Conservation (phyloP, 2,888 invertebrate species). For the Idaea dimidiata region DNA sequence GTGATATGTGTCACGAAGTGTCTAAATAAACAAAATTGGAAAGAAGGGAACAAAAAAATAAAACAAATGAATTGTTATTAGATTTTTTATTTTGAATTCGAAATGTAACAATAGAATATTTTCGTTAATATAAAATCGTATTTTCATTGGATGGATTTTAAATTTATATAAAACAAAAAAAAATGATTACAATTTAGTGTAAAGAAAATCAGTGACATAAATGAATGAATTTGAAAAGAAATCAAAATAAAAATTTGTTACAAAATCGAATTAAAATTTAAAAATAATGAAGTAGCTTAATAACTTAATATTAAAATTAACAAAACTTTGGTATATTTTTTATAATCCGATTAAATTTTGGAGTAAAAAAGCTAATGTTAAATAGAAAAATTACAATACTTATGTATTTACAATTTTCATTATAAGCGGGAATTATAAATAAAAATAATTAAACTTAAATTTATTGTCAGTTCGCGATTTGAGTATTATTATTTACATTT, state of each 20-base stretch:
- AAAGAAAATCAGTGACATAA: conserved; percentile 32
- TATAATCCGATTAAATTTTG: conserved; percentile 77
- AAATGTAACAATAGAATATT: conserved; percentile 74
- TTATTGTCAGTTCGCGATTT: conserved; percentile 80
- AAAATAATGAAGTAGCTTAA: conserved; percentile 64
- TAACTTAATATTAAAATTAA: conserved; percentile 74
- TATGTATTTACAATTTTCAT: conserved; percentile 59
- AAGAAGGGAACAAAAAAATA: conserved; percentile 58
- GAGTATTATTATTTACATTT: conserved; percentile 74
- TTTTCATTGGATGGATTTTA: conserved; percentile 75
- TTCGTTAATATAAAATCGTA: conserved; percentile 74
- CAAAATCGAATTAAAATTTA: conserved; percentile 54
- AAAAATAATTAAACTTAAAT: conserved; percentile 66
- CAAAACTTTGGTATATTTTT: conserved; percentile 79
- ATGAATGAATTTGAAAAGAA: conserved; percentile 31
- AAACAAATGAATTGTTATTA: conserved; percentile 55
- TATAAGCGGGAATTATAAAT: conserved; percentile 52
- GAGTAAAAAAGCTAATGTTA: conserved; percentile 69
- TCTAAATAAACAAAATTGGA: conserved; percentile 37
- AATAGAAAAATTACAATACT: conserved; percentile 63
- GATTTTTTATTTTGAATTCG: conserved; percentile 72
- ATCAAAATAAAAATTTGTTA: conserved; percentile 43
- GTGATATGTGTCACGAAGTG: conserved; percentile 71
- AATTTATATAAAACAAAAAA: conserved; percentile 38
- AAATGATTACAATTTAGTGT: conserved; percentile 20